A percentile compares a stretch with the other conserved stretches of the same genome.
These are phyloP conservation scores for Squalus acanthias DNA, from an alignment of 2,797 vertebrate species.

Conservation along the genomic window DNA sequence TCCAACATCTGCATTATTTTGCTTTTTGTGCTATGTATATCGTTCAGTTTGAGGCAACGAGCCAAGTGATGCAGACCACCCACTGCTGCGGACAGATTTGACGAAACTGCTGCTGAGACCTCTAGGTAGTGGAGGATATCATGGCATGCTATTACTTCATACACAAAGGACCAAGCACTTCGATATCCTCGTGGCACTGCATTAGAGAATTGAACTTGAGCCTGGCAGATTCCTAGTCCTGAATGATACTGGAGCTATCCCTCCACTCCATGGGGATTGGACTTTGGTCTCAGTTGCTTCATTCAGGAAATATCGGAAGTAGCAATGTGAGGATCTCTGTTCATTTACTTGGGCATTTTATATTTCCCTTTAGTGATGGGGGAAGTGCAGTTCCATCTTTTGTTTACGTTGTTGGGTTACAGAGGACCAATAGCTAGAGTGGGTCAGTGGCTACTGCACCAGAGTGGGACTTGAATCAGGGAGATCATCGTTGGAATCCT, in stretches of 20 bases:
- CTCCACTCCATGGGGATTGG: not conserved
- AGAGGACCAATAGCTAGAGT: not conserved
- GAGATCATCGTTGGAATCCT: not conserved
- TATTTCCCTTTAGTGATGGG: not conserved
- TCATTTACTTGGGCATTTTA: not conserved
- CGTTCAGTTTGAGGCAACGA: not conserved
- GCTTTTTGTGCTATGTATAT: not conserved
- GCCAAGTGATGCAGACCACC: not conserved
- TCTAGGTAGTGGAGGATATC: not conserved
- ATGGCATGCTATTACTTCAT: not conserved
- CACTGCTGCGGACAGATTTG: not conserved
- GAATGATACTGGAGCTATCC: not conserved
- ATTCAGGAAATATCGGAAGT: not conserved
- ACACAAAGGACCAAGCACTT: not conserved
- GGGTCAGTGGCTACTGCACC: not conserved
- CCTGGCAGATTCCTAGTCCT: not conserved
- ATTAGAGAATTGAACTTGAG: not conserved
- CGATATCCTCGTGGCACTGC: not conserved
- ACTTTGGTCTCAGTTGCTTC: not conserved
- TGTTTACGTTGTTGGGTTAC: not conserved
- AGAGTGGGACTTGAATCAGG: not conserved
- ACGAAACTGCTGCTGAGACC: not conserved
- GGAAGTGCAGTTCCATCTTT: not conserved
- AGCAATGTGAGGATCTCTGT: not conserved
- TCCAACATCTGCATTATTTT: not conserved